Evolutionary conservation across 92 coral and sea anemone genomes (phyloP).

Genomic region (Parazoanthus darwini): DNA sequence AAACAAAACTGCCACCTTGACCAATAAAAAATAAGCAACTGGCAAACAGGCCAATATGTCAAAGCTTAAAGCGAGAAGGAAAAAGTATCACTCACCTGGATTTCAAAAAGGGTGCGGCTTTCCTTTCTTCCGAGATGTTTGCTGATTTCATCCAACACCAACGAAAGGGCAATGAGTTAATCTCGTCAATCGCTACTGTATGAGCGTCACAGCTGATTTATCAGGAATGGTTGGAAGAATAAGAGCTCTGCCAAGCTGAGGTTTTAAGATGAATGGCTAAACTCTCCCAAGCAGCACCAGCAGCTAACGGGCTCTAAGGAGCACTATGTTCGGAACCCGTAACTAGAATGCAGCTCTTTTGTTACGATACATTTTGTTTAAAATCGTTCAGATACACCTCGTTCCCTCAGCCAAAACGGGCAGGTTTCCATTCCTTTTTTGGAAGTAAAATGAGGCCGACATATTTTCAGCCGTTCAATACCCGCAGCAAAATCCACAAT

Average conservation of each 20-base stretch:
- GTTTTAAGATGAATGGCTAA: background rate
- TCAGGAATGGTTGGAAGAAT: background rate
- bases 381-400: background rate
- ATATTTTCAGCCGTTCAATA: too few relatives aligned
- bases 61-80: background rate
- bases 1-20: background rate
- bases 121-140: background rate
- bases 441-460: background rate
- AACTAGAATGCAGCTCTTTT: background rate
- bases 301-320: background rate
- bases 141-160: background rate
- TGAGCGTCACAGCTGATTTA: background rate
- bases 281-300: background rate
- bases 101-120: background rate
- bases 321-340: background rate
- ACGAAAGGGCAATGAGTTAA: background rate
- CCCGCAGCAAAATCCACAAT: too few relatives aligned
- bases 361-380: background rate
- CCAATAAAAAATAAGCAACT: background rate
- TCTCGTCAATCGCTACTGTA: background rate
- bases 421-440: conserved; percentile 16
- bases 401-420: background rate
- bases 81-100: background rate
- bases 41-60: background rate
- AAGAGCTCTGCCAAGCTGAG: background rate